Percentiles rank a stretch among this genome's conserved stretches.
These are phyloP conservation scores for Sphaerodactylus townsendi DNA, from an alignment of 2,113 vertebrate species.

Conservation along the genomic window DNA sequence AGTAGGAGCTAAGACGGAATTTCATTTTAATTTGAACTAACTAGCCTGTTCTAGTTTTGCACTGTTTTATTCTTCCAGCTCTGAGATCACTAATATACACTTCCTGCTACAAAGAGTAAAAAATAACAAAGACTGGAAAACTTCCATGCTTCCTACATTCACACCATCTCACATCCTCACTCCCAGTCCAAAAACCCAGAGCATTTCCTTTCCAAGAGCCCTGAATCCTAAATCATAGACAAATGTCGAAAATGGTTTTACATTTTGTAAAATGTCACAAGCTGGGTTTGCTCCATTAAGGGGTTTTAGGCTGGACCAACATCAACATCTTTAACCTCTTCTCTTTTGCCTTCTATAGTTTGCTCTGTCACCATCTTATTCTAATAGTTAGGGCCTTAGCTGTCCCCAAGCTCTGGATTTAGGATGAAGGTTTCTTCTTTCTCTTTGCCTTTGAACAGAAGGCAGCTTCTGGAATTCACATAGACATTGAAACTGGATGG, in stretches of 20 bases:
- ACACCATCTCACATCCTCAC: neutral
- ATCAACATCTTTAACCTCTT: neutral
- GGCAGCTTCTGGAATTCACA: neutral
- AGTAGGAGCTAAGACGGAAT: too few relatives aligned
- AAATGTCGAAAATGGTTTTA: neutral
- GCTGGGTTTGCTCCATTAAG: too few relatives aligned
- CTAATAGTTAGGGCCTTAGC: neutral
- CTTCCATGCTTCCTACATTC: neutral
- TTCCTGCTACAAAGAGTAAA: neutral
- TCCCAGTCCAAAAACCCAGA: too few relatives aligned
- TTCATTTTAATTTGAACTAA: neutral
- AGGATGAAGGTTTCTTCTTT: neutral
- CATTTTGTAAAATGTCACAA: too few relatives aligned
- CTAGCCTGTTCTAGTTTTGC: neutral
- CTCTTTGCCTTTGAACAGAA: neutral
- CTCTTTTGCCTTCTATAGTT: neutral
- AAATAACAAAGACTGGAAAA: neutral
- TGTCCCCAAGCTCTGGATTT: neutral
- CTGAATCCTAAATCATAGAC: neutral
- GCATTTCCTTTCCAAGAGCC: neutral
- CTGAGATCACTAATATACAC: neutral
- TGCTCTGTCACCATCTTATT: neutral
- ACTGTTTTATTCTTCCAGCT: neutral
- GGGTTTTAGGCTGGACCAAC: too few relatives aligned
- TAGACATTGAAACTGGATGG: neutral